These are phyloP conservation scores for Hormaphis cornu DNA, from an alignment of 1,140 invertebrate species.

Conservation along the genomic window DNA sequence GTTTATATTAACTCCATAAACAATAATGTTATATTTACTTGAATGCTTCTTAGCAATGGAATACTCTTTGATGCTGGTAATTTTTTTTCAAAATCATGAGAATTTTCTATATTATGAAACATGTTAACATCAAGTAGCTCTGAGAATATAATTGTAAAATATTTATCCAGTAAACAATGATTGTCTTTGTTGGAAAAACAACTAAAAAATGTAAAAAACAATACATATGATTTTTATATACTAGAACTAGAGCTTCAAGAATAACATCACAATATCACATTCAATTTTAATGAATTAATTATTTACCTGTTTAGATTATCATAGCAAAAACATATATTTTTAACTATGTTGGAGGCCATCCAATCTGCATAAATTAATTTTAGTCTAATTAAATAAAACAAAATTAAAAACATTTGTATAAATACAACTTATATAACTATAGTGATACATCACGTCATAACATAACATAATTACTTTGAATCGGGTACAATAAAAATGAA, in stretches of 20 bases:
- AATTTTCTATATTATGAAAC: constrained; percentile 10
- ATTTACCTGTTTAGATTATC: constrained; percentile 16
- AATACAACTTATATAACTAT: background rate
- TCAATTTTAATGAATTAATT: background rate
- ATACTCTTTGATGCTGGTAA: constrained; percentile 3
- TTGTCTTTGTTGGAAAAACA: constrained; percentile 12
- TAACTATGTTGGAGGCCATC: background rate
- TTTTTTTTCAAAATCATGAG: background rate
- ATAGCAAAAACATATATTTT: constrained; percentile 17
- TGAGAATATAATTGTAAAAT: constrained; percentile 26
- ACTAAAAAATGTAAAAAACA: background rate
- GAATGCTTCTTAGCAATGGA: constrained; percentile 4
- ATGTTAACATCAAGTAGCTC: background rate
- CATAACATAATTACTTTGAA: constrained; percentile 8
- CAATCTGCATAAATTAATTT: background rate
- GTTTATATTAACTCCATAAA: background rate
- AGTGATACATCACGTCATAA: no score
- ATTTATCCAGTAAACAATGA: constrained; percentile 3
- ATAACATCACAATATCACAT: background rate
- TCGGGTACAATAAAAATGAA: constrained; percentile 17
- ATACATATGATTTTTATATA: background rate
- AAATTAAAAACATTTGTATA: background rate
- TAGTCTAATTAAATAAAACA: background rate
- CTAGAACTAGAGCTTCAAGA: background rate
- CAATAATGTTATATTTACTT: constrained; percentile 1